phyloP scores from a whole-genome alignment of 2,888 invertebrate genomes.

The Sipha maydis region DNA sequence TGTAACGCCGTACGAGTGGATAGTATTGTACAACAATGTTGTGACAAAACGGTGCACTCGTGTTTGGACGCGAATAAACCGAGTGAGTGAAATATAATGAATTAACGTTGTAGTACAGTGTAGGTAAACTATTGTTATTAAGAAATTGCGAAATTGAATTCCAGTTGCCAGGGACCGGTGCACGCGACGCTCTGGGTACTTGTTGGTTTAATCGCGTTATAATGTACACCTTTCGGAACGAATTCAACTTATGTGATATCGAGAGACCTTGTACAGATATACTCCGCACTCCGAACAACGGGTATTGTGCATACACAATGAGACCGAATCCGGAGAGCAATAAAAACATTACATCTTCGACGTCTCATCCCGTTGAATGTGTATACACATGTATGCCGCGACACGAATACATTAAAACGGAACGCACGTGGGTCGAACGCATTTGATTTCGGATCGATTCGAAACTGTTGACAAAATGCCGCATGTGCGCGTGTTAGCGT shows the following conservation, averaged over 20 bases:
- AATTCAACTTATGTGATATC: not conserved
- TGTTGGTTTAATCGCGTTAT: not conserved
- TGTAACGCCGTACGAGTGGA: no score
- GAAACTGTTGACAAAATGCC: slow-evolving; percentile 11
- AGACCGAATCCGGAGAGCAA: not conserved
- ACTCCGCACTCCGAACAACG: not conserved
- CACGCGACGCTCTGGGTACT: not conserved
- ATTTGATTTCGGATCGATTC: slow-evolving; percentile 23
- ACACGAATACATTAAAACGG: slow-evolving; percentile 2
- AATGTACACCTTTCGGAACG: not conserved
- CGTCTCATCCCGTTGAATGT: no score
- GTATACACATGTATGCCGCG: no score
- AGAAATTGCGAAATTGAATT: slow-evolving; percentile 6
- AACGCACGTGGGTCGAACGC: slow-evolving; percentile 34
- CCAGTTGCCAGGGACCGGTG: not conserved
- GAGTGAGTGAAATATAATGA: not conserved
- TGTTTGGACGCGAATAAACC: not conserved
- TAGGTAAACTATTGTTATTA: not conserved
- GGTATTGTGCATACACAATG: not conserved
- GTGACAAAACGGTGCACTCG: no score
- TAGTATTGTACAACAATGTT: no score
- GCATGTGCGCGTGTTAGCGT: not conserved
- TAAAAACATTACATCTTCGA: not conserved
- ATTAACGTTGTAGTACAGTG: not conserved
- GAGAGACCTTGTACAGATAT: not conserved